These are phyloP conservation scores for Heptranchias perlo DNA, from an alignment of 2,113 vertebrate species.

Conservation along the genomic window DNA sequence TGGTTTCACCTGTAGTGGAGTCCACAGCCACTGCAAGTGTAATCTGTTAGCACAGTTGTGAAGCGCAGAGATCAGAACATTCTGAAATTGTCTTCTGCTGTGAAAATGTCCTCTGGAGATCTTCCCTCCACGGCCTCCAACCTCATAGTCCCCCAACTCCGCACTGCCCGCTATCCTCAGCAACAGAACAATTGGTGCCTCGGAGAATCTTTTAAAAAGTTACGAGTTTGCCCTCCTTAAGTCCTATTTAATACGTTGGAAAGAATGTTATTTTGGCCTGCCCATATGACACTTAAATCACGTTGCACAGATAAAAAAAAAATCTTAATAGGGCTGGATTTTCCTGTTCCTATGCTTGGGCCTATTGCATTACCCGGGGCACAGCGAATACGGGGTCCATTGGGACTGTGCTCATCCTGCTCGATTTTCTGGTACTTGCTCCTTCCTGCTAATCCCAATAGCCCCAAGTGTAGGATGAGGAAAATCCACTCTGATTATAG, in stretches of 20 bases:
- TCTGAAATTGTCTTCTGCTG: neutral
- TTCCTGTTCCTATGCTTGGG: neutral
- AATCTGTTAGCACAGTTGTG: neutral
- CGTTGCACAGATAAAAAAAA: neutral
- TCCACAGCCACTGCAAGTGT: too few relatives aligned
- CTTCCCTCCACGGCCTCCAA: too few relatives aligned
- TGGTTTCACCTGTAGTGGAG: too few relatives aligned
- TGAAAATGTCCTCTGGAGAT: neutral
- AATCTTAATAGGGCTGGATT: neutral
- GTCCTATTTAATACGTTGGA: neutral
- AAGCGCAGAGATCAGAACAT: neutral
- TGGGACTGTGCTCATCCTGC: neutral
- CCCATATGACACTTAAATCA: neutral
- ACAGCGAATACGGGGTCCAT: neutral
- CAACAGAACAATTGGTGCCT: neutral
- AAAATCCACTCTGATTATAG: neutral
- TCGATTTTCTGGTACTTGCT: neutral
- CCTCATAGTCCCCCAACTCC: too few relatives aligned
- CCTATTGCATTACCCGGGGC: neutral
- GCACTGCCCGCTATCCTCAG: too few relatives aligned
- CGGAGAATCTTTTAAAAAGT: neutral
- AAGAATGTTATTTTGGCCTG: neutral
- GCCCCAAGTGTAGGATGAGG: neutral
- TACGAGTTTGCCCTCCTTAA: neutral
- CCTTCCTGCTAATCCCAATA: neutral